Conservation (phyloP, 2,797 vertebrate genomes). For the Hafferia zeledoni region DNA sequence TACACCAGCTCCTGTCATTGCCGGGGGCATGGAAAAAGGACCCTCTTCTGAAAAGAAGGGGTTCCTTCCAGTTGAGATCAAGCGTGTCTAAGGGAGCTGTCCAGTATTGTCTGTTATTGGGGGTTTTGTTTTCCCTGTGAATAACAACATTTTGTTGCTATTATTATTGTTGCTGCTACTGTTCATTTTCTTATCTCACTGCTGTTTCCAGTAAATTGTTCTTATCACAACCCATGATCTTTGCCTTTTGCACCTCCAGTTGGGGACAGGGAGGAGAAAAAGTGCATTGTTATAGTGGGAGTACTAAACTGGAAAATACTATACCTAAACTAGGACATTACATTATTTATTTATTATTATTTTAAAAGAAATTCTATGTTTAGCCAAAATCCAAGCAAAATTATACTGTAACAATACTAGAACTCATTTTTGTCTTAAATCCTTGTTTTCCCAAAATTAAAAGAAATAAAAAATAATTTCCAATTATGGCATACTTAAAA, state of each 20-base stretch:
- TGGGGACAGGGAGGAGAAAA: not conserved
- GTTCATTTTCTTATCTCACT: not conserved
- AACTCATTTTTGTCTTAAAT: not conserved
- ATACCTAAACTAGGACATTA: not conserved
- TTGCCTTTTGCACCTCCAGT: not conserved
- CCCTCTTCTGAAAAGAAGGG: not conserved
- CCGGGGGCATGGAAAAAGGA: not conserved
- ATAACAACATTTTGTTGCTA: no score
- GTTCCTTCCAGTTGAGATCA: fast-evolving
- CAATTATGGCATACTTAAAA: not conserved
- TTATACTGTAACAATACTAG: not conserved
- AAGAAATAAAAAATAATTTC: not conserved
- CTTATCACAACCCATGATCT: not conserved
- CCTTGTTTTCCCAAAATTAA: not conserved
- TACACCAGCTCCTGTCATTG: not conserved
- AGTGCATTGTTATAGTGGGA: not conserved
- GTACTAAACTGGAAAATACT: not conserved
- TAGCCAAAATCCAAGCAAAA: not conserved
- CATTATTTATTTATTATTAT: not conserved
- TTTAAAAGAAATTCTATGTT: not conserved
- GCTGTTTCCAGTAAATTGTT: not conserved
- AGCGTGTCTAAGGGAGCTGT: fast-evolving
- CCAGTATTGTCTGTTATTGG: not conserved
- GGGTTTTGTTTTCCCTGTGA: not conserved
- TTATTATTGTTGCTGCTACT: not conserved